Percentiles rank a stretch among this genome's conserved stretches.
These are phyloP conservation scores for Coenonympha arcania DNA, from an alignment of 2,888 invertebrate genomes.

Conservation along the genomic window DNA sequence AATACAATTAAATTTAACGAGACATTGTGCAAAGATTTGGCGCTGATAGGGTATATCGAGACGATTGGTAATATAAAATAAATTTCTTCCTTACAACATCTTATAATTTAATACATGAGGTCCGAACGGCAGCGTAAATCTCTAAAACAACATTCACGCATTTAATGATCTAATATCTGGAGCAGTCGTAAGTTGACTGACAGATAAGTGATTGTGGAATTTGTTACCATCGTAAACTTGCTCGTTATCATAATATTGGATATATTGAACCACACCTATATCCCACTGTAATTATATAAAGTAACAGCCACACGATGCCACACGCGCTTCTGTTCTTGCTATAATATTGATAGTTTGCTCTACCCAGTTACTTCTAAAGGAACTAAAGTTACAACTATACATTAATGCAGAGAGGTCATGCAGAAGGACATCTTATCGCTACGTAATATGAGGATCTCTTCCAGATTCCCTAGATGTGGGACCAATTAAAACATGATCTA, in stretches of 20 bases:
- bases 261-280: slow-evolving; percentile 25
- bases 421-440: too few species aligned
- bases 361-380: too few species aligned
- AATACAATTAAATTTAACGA: background rate
- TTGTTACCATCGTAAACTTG: slow-evolving; percentile 27
- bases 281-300: slow-evolving; percentile 18
- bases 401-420: too few species aligned
- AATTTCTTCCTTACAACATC: slow-evolving; percentile 25
- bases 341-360: too few species aligned
- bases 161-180: slow-evolving; percentile 28
- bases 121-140: slow-evolving; percentile 18
- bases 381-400: too few species aligned
- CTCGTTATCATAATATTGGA: slow-evolving; percentile 27
- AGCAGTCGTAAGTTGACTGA: slow-evolving; percentile 28
- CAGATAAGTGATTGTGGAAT: slow-evolving; percentile 29
- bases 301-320: slow-evolving; percentile 8
- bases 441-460: too few species aligned
- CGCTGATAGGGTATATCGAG: background rate
- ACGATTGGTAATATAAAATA: slow-evolving; percentile 14
- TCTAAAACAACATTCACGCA: slow-evolving; percentile 27
- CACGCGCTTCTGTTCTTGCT: slow-evolving; percentile 2
- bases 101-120: slow-evolving; percentile 19
- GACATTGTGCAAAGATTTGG: background rate
- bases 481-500: too few species aligned
- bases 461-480: too few species aligned